Base-by-base conservation (phyloP, 2,888 invertebrate species). In the Helobdella robusta region DNA sequence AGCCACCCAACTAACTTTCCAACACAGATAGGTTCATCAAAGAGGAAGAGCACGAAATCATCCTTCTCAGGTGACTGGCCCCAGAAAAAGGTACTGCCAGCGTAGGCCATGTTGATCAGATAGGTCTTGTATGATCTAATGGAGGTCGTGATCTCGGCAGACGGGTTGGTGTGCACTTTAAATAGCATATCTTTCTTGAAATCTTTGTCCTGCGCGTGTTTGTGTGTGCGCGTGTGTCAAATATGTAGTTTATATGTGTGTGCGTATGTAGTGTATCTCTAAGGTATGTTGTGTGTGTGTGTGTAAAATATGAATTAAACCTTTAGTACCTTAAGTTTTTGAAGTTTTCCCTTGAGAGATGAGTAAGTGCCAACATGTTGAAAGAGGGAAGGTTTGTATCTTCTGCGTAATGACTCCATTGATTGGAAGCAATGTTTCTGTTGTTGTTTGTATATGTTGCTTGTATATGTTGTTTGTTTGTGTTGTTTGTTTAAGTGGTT, bases 331-430 rank as follows among this genome's bases (percentile, higher is more conserved):
- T 92, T 91, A 0, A 95, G 82, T 80, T 91, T 92, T 77, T 95
- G 95, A 64, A 93, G 89, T 84, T 97, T 97, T 66, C 95, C 95
- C 78, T 87, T 89, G 0, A 97, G 83, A 0, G 95, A 95, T 0
- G 95, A 95, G 76, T 91, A 91, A 25, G 89, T 86, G 2, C 95
- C 95, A 68, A 94, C 89, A 76, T 97, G 97, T 80, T 94, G 92
- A 77, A 97, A 97, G 0, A 97, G 82, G 0, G 93, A 90, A 0
- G 89, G 88, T 71, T 89, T 89, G 77, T 87, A 91, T 74, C 89
- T 72, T 15, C 76, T 70, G 8, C 79, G 70, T 18, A 77, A 70
- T 58, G 74, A 74, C 6, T 73, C 72, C 65, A 76, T 76, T 72
- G 77, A 75, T 25, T 77, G 69, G 35, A 68, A 84, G 75, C 95